Evolutionary conservation across 2,888 invertebrate species (phyloP), one percentile per base, ranked within the genome.

Genomic region (Agrochola lychnidis): DNA sequence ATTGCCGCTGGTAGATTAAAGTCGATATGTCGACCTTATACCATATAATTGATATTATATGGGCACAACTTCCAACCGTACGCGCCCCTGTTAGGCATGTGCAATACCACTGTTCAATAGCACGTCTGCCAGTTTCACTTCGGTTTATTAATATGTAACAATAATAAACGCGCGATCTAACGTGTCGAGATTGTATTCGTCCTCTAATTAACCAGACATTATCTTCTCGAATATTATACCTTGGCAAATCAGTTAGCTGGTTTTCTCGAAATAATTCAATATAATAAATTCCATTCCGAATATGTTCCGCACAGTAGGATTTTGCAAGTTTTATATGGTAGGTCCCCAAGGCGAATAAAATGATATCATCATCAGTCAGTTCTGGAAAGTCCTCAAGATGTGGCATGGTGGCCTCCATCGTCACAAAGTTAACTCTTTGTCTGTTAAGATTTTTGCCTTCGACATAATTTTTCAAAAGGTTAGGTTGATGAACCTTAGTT

Each of bases 271-370:
- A 64, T 64, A 64, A 4, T 64, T 64, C 64, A 4, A 45, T 64
- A 64, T 64, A 64, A 64, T 64, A 64, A 4, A 64, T 64, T 64
- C 64, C 64, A 4, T 64, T 64, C 45, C 45, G 64, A 64, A 64
- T 4, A 64, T 64, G 64, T 64, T 64, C 64, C 64, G 45, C 62
- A 62, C 62, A 62, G 5, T 62, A 62, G 5, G 51, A 51, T 62
- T 62, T 62, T 4, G 62, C 62, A 4, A 64, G 64, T 64, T 64
- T 64, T 4, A 64, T 64, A 4, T 64, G 63, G 63, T 64, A 64
- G 45, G 64, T 45, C 14, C 45, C 45, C 45, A 45, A 45, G 14
- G 45, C 45, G 14, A 45, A 45, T 45, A 45, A 45, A 14, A 45
- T 45, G 45, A 45, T 45, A 14, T 45, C 45, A 45, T 45, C 45